Conservation (phyloP, 1,140 invertebrate genomes). For the Brachionus asplanchnoidis region DNA sequence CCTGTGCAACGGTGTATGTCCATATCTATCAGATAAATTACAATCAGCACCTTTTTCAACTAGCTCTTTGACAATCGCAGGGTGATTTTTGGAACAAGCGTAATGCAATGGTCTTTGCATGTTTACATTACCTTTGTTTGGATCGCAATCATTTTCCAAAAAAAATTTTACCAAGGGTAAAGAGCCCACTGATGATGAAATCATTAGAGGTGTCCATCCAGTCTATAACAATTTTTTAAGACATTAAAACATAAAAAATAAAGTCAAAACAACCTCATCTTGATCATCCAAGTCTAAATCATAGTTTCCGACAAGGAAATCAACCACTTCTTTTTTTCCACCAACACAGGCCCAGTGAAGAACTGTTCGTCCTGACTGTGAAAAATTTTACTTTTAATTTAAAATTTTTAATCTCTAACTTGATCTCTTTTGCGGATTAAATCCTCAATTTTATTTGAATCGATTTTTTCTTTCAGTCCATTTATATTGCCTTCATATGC, state of each 20-base stretch:
- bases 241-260: background rate
- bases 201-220: slow-evolving; percentile 36
- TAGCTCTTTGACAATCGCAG: background rate
- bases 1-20: slow-evolving; percentile 84
- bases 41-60: slow-evolving; percentile 33
- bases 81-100: slow-evolving; percentile 34
- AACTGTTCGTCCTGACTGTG: slow-evolving; percentile 27
- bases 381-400: background rate
- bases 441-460: slow-evolving; percentile 9
- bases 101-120: slow-evolving; percentile 28
- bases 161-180: slow-evolving; percentile 5
- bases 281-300: background rate
- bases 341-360: slow-evolving; percentile 40
- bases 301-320: background rate
- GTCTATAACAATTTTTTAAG: background rate
- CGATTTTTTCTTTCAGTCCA: background rate
- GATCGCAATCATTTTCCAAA: background rate
- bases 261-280: background rate
- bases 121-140: background rate
- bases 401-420: background rate
- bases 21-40: slow-evolving; percentile 23
- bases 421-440: slow-evolving; percentile 14
- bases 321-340: slow-evolving; percentile 24
- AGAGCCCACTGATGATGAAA: slow-evolving; percentile 10
- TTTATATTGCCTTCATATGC: slow-evolving; percentile 21